phyloP scores from a whole-genome alignment of 2,888 invertebrate genomes.

The Philopedon plagiatum region DNA sequence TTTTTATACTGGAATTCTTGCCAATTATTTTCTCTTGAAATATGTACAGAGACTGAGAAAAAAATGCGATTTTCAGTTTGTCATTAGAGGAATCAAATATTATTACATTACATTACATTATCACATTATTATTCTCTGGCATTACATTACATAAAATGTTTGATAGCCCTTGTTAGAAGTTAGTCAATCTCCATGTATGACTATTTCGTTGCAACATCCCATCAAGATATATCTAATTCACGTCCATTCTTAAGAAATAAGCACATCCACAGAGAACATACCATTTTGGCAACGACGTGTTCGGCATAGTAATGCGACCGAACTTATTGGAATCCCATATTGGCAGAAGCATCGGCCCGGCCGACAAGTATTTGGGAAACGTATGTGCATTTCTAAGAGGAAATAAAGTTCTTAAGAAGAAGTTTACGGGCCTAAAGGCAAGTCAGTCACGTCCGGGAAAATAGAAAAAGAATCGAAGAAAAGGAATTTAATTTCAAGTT shows the following conservation, averaged over 20 bases:
- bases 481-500: neutral
- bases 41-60: no score
- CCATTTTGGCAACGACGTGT: constrained; percentile 26
- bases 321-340: constrained; percentile 32
- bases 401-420: constrained; percentile 12
- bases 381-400: constrained; percentile 4
- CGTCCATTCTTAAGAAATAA: constrained; percentile 25
- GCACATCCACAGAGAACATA: constrained; percentile 20
- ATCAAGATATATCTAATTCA: constrained; percentile 26
- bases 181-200: no score
- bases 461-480: neutral
- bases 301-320: constrained; percentile 16
- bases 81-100: no score
- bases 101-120: no score
- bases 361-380: constrained; percentile 24
- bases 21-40: no score
- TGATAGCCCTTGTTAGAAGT: no score
- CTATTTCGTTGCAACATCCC: no score
- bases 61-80: no score
- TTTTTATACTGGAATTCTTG: no score
- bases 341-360: neutral
- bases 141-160: no score
- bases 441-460: neutral
- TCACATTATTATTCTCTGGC: no score
- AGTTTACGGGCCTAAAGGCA: no score